Conservation (phyloP, 2,888 invertebrate genomes). For the Agriopis marginaria region DNA sequence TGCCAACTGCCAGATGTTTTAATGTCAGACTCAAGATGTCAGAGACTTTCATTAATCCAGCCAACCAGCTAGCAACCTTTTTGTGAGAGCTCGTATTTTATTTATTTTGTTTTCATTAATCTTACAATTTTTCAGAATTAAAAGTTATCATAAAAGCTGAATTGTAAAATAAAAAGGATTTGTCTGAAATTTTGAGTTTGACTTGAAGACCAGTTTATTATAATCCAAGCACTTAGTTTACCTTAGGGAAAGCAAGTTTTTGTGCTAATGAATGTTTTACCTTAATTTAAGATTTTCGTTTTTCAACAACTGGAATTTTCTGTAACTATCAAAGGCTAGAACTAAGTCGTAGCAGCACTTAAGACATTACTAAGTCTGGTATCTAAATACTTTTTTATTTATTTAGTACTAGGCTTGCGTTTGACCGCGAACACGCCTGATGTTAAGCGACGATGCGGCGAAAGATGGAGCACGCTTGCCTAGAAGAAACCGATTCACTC, state of each 20-base stretch:
- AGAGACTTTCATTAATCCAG: constrained; percentile 5
- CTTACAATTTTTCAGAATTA: constrained; percentile 3
- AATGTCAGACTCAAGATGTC: background rate
- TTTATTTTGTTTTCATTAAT: constrained; percentile 1
- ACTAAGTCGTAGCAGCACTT: no score
- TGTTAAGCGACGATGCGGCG: no score
- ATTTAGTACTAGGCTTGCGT: no score
- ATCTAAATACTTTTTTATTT: no score
- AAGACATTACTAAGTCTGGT: background rate
- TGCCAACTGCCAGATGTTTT: background rate
- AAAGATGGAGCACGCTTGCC: no score
- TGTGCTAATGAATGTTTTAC: constrained; percentile 1
- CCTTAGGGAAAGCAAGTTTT: background rate
- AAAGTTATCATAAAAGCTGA: background rate
- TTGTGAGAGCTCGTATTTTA: background rate
- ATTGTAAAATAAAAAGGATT: constrained; percentile 3
- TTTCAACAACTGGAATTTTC: background rate
- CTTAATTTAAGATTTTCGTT: background rate
- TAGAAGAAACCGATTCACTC: no score
- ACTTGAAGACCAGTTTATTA: background rate
- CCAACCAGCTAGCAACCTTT: background rate
- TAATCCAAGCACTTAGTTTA: background rate
- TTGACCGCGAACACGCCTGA: no score
- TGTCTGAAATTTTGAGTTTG: background rate
- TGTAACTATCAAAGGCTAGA: background rate